Evolutionary conservation across 2,888 invertebrate genomes (phyloP).

Genomic region (Tinea pellionella): DNA sequence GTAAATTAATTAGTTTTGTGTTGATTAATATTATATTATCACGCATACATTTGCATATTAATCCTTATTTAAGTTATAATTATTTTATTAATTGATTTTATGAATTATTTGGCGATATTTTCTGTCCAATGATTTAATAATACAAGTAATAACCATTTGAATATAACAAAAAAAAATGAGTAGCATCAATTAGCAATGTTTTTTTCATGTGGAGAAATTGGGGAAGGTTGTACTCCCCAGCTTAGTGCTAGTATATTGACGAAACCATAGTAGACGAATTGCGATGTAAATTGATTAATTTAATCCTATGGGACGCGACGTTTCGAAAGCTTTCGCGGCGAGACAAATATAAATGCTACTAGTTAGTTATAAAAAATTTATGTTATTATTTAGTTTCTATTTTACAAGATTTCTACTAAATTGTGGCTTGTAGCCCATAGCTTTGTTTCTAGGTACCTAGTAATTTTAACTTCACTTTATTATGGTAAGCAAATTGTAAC

Average conservation of each 20-base stretch:
- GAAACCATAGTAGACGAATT: too few relatives aligned
- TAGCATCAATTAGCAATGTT: too few relatives aligned
- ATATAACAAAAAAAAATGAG: too few relatives aligned
- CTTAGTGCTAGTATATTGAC: too few relatives aligned
- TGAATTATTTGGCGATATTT: not conserved
- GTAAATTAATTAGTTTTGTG: not conserved
- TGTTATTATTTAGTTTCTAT: conserved; percentile 22
- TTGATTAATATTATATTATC: conserved; percentile 10
- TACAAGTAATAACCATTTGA: too few relatives aligned
- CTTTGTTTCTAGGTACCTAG: conserved; percentile 21
- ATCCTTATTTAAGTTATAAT: not conserved
- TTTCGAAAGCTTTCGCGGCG: too few relatives aligned
- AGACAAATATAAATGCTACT: too few relatives aligned
- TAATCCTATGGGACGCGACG: too few relatives aligned
- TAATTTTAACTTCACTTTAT: not conserved
- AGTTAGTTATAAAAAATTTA: not conserved
- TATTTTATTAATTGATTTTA: not conserved
- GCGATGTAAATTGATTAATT: too few relatives aligned
- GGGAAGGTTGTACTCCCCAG: too few relatives aligned
- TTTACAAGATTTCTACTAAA: conserved; percentile 42
- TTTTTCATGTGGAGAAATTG: too few relatives aligned
- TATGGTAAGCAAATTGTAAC: not conserved
- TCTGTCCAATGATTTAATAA: too few relatives aligned
- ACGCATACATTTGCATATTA: conserved; percentile 11
- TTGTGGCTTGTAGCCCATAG: conserved; percentile 36